phyloP scores from a whole-genome alignment of 2,113 vertebrate species.

The Paracanthobrama guichenoti region DNA sequence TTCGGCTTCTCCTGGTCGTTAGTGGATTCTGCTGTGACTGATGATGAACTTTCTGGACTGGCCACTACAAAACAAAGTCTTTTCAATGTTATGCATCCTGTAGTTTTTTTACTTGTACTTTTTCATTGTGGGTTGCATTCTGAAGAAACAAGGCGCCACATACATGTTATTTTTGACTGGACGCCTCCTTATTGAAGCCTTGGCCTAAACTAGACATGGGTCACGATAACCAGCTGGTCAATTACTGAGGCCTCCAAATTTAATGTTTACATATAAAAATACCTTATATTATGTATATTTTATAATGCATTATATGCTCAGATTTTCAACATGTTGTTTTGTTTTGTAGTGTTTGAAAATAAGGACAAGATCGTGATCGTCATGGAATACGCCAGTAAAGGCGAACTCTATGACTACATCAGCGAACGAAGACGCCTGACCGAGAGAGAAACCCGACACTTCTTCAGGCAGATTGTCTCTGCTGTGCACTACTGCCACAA shows the following conservation, averaged over 20 bases:
- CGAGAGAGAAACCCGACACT: conserved; percentile 85
- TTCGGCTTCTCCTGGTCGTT: conserved; percentile 22
- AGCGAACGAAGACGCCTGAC: conserved; percentile 83
- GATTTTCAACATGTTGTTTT: conserved; percentile 14
- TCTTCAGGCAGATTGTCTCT: conserved; percentile 88
- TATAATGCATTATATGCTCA: no score
- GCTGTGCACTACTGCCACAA: conserved; percentile 89
- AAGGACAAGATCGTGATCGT: conserved; percentile 93
- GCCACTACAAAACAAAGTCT: conserved; percentile 36
- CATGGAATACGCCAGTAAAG: conserved; percentile 83
- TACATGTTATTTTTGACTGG: conserved; percentile 33
- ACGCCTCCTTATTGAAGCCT: conserved; percentile 24
- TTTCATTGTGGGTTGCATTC: conserved; percentile 17
- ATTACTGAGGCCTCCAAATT: background rate
- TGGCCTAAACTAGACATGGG: conserved; percentile 3
- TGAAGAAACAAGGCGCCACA: conserved; percentile 23
- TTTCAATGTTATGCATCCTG: conserved; percentile 19
- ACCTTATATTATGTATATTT: no score
- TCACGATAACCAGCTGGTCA: background rate
- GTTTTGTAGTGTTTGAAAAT: conserved; percentile 84
- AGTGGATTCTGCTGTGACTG: conserved; percentile 38
- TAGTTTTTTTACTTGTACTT: conserved; percentile 16
- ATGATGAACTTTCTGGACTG: conserved; percentile 29
- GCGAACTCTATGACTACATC: conserved; percentile 88
- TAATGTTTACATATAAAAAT: no score